Base-by-base conservation (phyloP, 2,113 vertebrate genomes). In the Microcebus griseorufus region DNA sequence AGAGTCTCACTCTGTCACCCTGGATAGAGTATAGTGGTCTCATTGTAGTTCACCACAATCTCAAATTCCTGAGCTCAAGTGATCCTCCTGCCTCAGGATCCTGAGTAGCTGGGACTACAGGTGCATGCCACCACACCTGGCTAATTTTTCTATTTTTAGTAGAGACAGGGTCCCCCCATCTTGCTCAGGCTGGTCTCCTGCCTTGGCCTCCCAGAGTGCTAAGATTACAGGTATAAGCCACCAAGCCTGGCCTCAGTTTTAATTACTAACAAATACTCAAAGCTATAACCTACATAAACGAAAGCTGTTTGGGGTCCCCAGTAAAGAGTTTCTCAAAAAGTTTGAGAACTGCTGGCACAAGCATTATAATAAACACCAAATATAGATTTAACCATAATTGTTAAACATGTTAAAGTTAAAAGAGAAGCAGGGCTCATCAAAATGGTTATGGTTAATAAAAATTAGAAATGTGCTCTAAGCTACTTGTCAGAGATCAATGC, bases 351-450 rank as follows among this genome's bases (percentile, higher is more conserved):
- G 39, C n/a, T 81, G 37, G 67, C 51, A 75, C 0, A 60, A 18
- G 17, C 22, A 78, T 94, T 29, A 34, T 83, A 78, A 91, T 58
- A 89, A 80, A 81, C 78, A 80, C 8, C 4, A 22, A 92, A 45
- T 51, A 55, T 17, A 58, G 48, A 88, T 60, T 89, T 80, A 80
- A 62, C 64, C 16, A 80, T 73, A 88, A 88, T 27, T 62, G 39
- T 65, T 92, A 60, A 84, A 65, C 42, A 69, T 89, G 73, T 55
- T 90, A 53, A 81, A 78, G 20, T 37, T 9, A 10, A 20, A 76
- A 80, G 14, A 85, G 29, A 73, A 84, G 27, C 48, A 96, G 37
- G 84, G 45, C 16, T 91, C 62, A 80, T 80, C 48, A 84, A 90
- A 55, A 55, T 18, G 53, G 16, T 55, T 55, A 55, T 55, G 62